Base-by-base conservation (phyloP, 2,113 vertebrate species). In the Litocranius walleri region DNA sequence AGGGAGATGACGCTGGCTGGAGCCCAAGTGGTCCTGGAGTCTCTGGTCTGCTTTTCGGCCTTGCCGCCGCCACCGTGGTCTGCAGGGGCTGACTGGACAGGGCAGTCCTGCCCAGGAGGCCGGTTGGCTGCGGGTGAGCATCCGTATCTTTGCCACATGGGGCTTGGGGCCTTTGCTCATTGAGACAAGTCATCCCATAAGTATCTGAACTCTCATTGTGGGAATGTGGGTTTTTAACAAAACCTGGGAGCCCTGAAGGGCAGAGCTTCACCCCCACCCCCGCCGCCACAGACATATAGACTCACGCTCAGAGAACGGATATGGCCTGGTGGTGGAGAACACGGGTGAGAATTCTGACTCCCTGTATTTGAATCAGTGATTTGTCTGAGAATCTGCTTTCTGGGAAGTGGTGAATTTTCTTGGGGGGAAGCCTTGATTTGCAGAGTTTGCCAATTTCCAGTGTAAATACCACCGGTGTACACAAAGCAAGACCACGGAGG, bases 61-160 rank as follows among this genome's bases (percentile, higher is more conserved):
- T n/a, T 19, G 13, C 29, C 10, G 59, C 17, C 1, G 43, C n/a
- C 8, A 3, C 74, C 0, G 0, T 29, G n/a, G 29, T 43, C 71
- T 40, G 8, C 74, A 12, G 88, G 87, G 61, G 33, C 87, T 48
- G 25, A 48, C 36, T 23, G 12, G 43, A 59, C 6, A 14, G 67
- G 85, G 27, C 19, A 3, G 54, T n/a, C 91, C 71, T 87, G 57
- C 15, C 43, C 17, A 9, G 30, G 54, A 50, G 40, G 64, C n/a
- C 8, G 0, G 56, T 1, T 45, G 45, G 33, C 45, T 30, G 14
- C 3, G 3, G 48, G 82, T n/a, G 61, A 3, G 2, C 17, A 2
- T 78, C 56, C n/a, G 1, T 78, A 14, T 45, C 16, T 54, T 78
- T 36, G 21, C 71, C 57, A 16, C 30, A 30, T 64, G 67, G 15